Evolutionary conservation across 1,140 invertebrate species (phyloP).

Genomic region (Heterodera carotae): DNA sequence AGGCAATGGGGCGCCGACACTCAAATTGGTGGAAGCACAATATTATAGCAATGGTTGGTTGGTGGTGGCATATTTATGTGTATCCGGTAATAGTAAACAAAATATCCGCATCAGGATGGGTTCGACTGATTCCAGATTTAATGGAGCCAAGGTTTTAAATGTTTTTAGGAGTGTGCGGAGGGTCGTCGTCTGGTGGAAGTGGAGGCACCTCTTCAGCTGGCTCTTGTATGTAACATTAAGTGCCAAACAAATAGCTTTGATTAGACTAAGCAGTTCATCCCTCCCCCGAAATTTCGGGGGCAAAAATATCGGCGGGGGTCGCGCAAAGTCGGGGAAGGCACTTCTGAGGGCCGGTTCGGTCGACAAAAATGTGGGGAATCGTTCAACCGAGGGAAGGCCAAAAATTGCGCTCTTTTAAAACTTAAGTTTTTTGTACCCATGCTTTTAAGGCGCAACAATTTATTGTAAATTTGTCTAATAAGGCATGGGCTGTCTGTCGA

Average conservation of each 20-base stretch:
- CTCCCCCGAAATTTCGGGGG: too few species aligned
- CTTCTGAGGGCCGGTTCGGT: too few species aligned
- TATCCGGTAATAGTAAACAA: background rate
- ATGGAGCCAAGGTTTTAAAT: background rate
- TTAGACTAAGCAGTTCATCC: too few species aligned
- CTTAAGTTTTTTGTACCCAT: too few species aligned
- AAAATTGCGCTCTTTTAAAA: too few species aligned
- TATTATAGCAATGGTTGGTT: background rate
- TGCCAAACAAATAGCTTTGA: too few species aligned
- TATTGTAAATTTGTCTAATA: background rate
- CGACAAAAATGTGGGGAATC: too few species aligned
- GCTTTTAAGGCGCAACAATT: background rate
- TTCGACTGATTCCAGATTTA: background rate
- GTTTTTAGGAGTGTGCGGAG: background rate
- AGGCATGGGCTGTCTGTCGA: slow-evolving; percentile 12
- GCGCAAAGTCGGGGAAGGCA: too few species aligned
- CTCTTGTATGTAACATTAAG: background rate
- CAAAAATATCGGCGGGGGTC: too few species aligned
- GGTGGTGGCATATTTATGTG: too few species aligned
- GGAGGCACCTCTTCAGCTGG: background rate
- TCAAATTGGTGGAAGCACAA: background rate
- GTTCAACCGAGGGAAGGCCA: too few species aligned
- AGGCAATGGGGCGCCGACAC: background rate
- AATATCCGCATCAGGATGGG: background rate
- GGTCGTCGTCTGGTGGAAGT: background rate